Percentiles rank a stretch among this genome's conserved stretches.
Evolutionary conservation across 1,140 invertebrate species (phyloP).

Genomic region (Scaptomyza hsui): DNA sequence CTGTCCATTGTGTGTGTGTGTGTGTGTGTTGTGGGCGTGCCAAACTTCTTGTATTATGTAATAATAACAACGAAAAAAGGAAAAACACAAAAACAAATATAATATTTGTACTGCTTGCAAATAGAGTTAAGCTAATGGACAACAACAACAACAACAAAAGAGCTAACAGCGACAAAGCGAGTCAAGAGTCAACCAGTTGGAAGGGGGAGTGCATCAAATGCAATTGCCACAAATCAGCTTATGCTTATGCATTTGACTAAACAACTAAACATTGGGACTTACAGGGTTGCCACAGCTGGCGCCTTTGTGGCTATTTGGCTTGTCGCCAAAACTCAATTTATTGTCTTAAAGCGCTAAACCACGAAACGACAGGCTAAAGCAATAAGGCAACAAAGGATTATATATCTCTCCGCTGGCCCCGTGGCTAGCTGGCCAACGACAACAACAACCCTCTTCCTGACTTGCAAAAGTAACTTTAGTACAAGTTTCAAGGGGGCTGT

Average conservation of each 20-base stretch:
- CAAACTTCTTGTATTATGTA: constrained; percentile 56
- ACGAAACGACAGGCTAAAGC: constrained; percentile 60
- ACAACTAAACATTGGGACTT: constrained; percentile 65
- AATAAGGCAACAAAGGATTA: constrained; percentile 76
- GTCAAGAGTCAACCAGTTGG: constrained; percentile 18
- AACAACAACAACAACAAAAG: constrained; percentile 34
- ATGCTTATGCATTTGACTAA: constrained; percentile 66
- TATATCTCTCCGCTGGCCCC: constrained; percentile 59
- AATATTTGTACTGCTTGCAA: constrained; percentile 34
- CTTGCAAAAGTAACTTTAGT: constrained; percentile 54
- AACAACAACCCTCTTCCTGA: neutral
- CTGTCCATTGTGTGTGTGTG: neutral
- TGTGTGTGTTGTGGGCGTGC: constrained; percentile 7
- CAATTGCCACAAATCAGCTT: constrained; percentile 59
- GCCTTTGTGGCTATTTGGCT: constrained; percentile 46
- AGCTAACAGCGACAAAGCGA: constrained; percentile 28
- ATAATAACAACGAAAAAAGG: constrained; percentile 43
- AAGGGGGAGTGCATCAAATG: constrained; percentile 37
- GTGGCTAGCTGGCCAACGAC: too few species aligned
- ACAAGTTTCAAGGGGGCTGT: constrained; percentile 9
- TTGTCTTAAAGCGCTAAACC: constrained; percentile 73
- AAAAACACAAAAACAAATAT: constrained; percentile 39
- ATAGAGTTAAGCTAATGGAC: constrained; percentile 67
- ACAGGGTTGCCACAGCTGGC: constrained; percentile 11
- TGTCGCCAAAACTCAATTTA: constrained; percentile 71